Evolutionary conservation across 2,797 vertebrate genomes (phyloP).

Genomic region (Fistularia commersonii): DNA sequence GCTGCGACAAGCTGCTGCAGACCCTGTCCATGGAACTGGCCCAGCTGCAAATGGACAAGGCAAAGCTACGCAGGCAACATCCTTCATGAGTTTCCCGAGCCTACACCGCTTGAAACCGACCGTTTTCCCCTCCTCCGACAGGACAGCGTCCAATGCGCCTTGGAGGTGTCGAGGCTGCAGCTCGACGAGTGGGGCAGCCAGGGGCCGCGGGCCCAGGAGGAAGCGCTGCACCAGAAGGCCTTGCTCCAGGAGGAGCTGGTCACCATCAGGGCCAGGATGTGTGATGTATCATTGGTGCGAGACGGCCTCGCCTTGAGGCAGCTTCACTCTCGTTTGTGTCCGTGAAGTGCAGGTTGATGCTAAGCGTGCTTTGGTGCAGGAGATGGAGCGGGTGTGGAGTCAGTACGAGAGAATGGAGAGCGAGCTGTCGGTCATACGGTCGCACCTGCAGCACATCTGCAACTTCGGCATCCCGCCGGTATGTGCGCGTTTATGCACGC

Average conservation of each 20-base stretch:
- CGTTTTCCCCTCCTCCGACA: slow-evolving; percentile 52
- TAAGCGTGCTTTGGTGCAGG: slow-evolving; percentile 66
- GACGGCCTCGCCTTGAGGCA: too few relatives aligned
- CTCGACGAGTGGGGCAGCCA: slow-evolving; percentile 75
- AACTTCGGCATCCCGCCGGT: slow-evolving; percentile 85
- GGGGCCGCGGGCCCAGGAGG: slow-evolving; percentile 64
- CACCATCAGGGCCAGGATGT: slow-evolving; percentile 83
- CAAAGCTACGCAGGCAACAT: slow-evolving; percentile 39
- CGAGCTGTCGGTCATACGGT: slow-evolving; percentile 81
- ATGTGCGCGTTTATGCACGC: slow-evolving; percentile 14
- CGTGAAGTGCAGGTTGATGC: too few relatives aligned
- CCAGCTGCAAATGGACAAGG: slow-evolving; percentile 86
- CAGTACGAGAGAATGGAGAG: slow-evolving; percentile 85
- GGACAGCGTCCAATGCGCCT: slow-evolving; percentile 83
- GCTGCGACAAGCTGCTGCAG: slow-evolving; percentile 86
- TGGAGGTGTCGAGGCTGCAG: slow-evolving; percentile 82
- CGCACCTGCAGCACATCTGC: slow-evolving; percentile 84
- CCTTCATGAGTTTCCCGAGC: background rate
- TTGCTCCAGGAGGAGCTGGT: slow-evolving; percentile 89
- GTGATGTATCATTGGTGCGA: slow-evolving; percentile 81
- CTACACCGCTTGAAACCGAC: too few relatives aligned
- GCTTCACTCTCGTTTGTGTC: too few relatives aligned
- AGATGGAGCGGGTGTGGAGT: slow-evolving; percentile 84
- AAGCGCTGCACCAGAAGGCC: slow-evolving; percentile 77
- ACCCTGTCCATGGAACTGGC: slow-evolving; percentile 79